Evolutionary conservation across 2,888 invertebrate genomes (phyloP), one percentile per base, ranked within the genome.

Genomic region (Hypomecis atomaria): DNA sequence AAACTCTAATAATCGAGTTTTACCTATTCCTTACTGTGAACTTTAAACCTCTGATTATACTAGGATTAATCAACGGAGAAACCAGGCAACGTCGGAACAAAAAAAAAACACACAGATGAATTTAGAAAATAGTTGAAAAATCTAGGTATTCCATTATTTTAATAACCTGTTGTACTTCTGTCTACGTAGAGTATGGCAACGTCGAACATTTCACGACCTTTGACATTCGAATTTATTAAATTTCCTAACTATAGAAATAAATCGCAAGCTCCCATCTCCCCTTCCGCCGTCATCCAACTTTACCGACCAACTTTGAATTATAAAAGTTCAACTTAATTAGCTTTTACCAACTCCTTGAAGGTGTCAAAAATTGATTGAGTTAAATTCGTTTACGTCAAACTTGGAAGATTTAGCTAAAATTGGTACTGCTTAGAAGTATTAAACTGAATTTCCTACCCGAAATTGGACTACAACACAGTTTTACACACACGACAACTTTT

Each of bases 311-410:
- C 70, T 76, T 76, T 65, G 69, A 77, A 76, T 79, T 76, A 76
- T 78, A 78, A 81, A 81, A 81, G 76, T 79, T 78, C 62, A 62
- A 69, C 67, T 72, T 75, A 76, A 78, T 78, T 74, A 75, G 68
- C 70, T 77, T 68, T 65, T 71, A 65, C 71, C 70, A 68, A 69
- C 69, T 67, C 63, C 63, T 70, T 68, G 50, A 62, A 71, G 72
- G 74, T 75, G 71, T 67, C 71, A 70, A 63, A 52, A 73, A 72
- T 71, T 70, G 63, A 72, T 70, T 67, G 71, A 71, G 65, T 66
- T 70, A 67, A 71, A 70, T 70, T 64, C 64, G 62, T 71, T 70
- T 70, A 64, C 53, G 63, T 59, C 59, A 54, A 65, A 68, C 59
- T 71, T 67, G 49, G 42, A 33, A 62, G 60, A 40, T 60, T 61